Conservation (phyloP, 2,797 vertebrate species). For the Emydoidea blandingii region DNA sequence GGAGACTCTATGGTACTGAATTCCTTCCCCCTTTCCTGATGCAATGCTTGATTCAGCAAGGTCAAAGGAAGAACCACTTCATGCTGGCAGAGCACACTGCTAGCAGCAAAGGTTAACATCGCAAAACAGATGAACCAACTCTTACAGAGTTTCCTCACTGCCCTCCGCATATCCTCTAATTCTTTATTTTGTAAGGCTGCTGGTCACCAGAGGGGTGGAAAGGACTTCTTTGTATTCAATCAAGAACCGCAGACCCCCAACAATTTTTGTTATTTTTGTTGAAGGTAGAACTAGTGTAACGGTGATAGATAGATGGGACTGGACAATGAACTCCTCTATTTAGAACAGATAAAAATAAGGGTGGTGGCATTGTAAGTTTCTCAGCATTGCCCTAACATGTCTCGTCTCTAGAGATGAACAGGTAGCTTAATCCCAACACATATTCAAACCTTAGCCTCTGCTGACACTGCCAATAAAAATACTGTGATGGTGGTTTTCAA, state of each 20-base stretch:
- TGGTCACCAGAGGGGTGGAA: background rate
- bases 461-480: background rate
- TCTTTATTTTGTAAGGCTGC: background rate
- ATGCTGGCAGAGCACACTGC: background rate
- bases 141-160: background rate
- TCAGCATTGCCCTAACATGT: background rate
- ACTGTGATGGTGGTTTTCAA: background rate
- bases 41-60: background rate
- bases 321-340: background rate
- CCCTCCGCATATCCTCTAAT: background rate
- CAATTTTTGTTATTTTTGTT: background rate
- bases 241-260: background rate
- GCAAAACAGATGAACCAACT: background rate
- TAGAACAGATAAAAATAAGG: background rate
- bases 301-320: background rate
- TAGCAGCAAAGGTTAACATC: background rate
- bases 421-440: background rate
- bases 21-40: background rate
- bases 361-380: background rate
- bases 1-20: background rate
- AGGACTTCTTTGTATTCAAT: background rate
- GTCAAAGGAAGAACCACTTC: background rate
- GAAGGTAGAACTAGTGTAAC: accelerated
- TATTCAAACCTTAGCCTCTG: background rate
- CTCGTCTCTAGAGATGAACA: background rate